Base-by-base conservation (phyloP, 1,140 invertebrate species). In the Phymastichus coffea region DNA sequence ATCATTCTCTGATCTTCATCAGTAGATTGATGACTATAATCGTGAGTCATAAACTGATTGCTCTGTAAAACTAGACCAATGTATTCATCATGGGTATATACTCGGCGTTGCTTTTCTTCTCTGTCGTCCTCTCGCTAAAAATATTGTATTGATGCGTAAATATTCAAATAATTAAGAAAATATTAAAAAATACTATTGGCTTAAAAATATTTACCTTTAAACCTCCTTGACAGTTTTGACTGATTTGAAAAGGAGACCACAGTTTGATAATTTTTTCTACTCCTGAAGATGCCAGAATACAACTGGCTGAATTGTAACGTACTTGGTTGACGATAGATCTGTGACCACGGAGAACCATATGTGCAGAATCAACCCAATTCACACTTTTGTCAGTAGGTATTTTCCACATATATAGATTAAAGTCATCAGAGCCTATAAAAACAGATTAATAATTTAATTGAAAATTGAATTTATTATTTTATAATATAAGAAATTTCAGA, bases 271-370 rank as follows among this genome's bases (percentile, higher is more conserved):
- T 88, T 81, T 97, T 97, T 68, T 97, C 95, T 9, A 98, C 95
- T 17, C 95, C 95, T 1, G 94, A 97, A 0, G 95, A 96, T 3
- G 94, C 92, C 30, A 97, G 85, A 2, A 96, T 78, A 70, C 90
- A 90, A 72, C 90, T 92, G 19, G 88, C 79, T 33, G 84, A 84
- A 77, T 95, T 95, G 70, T 92, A 98, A 6, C 94, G 85, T 35
- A 97, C 94, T 84, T 98, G 94, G 80, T 97, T 98, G 0, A 97
- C 94, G 64, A 98, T 97, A 1, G 94, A 97, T 55, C 95, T 84
- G 77, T 98, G 95, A 1, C 94, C 94, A 62, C 85, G 86, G 2
- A 98, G 73, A 12, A 96, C 86, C 70, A 95, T 84, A 65, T 95
- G 92, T 2, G 92, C 86, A 37, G 85, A 79, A 60, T 84, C 80